Base-by-base conservation (phyloP, 1,140 invertebrate species). In the Chymomyza costata region DNA sequence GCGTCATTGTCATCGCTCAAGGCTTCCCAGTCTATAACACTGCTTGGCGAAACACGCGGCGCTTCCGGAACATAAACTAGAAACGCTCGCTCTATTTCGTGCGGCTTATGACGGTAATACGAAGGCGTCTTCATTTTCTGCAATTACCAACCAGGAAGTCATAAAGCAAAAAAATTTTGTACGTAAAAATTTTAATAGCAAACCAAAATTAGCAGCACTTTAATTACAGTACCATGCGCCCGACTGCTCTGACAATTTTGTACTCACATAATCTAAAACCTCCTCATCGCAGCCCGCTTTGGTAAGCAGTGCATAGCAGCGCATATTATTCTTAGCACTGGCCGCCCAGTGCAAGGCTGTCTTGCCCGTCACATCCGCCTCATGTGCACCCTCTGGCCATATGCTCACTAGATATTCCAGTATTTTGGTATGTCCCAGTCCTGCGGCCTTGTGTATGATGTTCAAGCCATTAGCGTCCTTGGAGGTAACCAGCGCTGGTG, bases 281-380 rank as follows among this genome's bases (percentile, higher is more conserved):
- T 89, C 90, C 83, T 94, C 91, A 65, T 95, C 93, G 3, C 94
- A 93, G 16, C 94, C 95, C 14, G 90, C 84, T 55, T 91, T 88
- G 1, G 93, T 85, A 0, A 97, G 86, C 30, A 92, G 89, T 61
- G 93, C 91, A 65, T 93, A 96, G 48, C 91, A 90, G 47, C 89
- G 85, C 51, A 90, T 90, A 30, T 91, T 90, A 65, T 93, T 93
- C 71, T 91, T 92, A 30, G 91, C 86, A 7, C 90, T 88, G 2
- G 94, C 94, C 0, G 96, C 92, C 67, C 95, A 98, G 87, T 99
- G 97, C 21, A 99, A 85, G 0, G 97, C 91, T 2, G 94, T 97
- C 60, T 95, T 90, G 11, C 95, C 95, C 48, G 95, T 92, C 54
- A 91, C 91, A 80, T 96, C 95, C 19, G 87, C 86, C 3, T 90